Evolutionary conservation across 2,888 invertebrate genomes (phyloP), one percentile per base, ranked within the genome.

Genomic region (Frankliniella intonsa): DNA sequence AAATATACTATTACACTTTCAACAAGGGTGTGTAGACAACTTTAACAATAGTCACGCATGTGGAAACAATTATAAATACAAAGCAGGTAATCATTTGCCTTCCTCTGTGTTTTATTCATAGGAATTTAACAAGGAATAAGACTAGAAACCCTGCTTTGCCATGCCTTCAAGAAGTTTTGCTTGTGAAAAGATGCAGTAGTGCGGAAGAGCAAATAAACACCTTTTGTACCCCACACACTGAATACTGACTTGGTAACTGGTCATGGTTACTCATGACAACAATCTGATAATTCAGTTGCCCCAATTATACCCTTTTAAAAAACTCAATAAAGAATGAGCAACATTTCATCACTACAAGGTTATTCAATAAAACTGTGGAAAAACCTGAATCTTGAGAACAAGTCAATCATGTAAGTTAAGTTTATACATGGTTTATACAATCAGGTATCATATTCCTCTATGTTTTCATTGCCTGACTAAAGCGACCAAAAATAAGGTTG

Each of bases 301-400:
- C 8, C 12, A 22, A 25, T 38, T 25, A 10, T 22, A 76, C 69
- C 69, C 69, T 76, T 76, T 25, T 25, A 76, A 25, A 12, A 76
- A 81, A 50, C 25, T 50, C 27, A 81, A 81, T 25, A 81, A 81
- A 81, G 62, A 81, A 19, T 51, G 81, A 81, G 81, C 51, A 81
- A 81, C 27, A 81, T 81, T 81, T 81, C 81, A 81, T 81, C 81
- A 62, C 81, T 62, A 55, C n/a, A 55, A 62, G 51, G 69, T 25
- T 76, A 76, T 76, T 76, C 69, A 76, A 22, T 25, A 25, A 22
- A 76, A 76, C 12, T 25, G 69, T 76, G 69, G 25, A 76, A 7
- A 76, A 25, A 76, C 38, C 38, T 38, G 38, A 38, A 3, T 5
- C 38, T 38, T 38, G 3, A 38, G 38, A 38, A 38, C 38, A 38